Evolutionary conservation across 2,888 invertebrate species (phyloP).

Genomic region (Cotesia congregata): DNA sequence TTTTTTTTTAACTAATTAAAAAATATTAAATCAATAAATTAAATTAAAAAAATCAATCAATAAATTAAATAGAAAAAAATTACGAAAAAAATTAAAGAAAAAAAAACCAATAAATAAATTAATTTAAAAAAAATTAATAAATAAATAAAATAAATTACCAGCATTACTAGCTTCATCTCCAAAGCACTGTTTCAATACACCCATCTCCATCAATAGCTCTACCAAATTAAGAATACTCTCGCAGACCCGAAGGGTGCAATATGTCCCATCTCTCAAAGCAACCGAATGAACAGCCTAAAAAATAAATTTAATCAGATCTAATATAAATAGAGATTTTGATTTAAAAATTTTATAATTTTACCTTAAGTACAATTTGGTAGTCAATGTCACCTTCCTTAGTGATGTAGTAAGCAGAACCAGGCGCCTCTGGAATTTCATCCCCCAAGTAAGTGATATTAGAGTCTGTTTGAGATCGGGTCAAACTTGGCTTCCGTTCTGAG

Average conservation of each 20-base stretch:
- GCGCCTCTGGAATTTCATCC: slow-evolving; percentile 89
- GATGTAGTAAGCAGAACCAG: slow-evolving; percentile 91
- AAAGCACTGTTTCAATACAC: slow-evolving; percentile 78
- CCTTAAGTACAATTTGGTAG: slow-evolving; percentile 88
- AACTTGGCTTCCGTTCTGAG: slow-evolving; percentile 79
- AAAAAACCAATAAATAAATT: too few species aligned
- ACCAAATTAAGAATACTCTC: slow-evolving; percentile 94
- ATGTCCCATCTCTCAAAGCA: slow-evolving; percentile 85
- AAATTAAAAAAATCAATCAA: too few species aligned
- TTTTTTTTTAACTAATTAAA: neutral
- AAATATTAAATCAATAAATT: neutral
- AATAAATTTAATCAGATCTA: neutral
- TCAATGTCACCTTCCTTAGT: slow-evolving; percentile 96
- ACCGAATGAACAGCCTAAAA: slow-evolving; percentile 88
- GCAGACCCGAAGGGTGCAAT: slow-evolving; percentile 89
- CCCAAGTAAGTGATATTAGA: slow-evolving; percentile 91
- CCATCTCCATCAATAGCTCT: slow-evolving; percentile 92
- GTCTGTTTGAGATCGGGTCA: slow-evolving; percentile 90
- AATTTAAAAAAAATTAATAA: too few species aligned
- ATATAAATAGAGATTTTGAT: slow-evolving; percentile 3
- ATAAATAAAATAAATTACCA: slow-evolving; percentile 57
- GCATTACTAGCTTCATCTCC: slow-evolving; percentile 72
- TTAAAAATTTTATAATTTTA: slow-evolving; percentile 66
- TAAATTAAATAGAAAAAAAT: too few species aligned
- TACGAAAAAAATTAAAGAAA: too few species aligned